A percentile compares a stretch with the other conserved stretches of the same genome.
These are phyloP conservation scores for Pteromalus puparum DNA, from an alignment of 1,140 invertebrate species.

Conservation along the genomic window DNA sequence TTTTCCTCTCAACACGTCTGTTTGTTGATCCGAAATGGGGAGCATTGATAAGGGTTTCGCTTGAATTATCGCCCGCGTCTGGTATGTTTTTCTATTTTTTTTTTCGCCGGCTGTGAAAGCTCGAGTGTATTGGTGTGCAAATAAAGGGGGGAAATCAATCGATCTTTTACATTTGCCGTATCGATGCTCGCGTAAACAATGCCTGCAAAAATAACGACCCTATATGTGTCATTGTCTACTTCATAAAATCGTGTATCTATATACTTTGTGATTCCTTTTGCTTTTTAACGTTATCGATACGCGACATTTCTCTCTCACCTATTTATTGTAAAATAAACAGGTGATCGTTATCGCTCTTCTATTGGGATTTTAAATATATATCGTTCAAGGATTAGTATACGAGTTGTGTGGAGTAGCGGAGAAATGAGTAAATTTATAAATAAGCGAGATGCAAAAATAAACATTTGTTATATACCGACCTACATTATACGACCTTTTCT, in stretches of 20 bases:
- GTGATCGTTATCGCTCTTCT: too few species aligned
- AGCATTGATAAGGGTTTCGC: too few species aligned
- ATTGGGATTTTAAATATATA: too few species aligned
- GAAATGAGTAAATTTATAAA: neutral
- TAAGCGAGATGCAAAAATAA: neutral
- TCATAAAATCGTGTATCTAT: too few species aligned
- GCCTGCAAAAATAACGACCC: too few species aligned
- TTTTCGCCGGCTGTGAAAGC: neutral
- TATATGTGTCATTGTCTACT: too few species aligned
- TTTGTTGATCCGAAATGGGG: neutral
- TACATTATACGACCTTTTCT: neutral
- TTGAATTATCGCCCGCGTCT: neutral
- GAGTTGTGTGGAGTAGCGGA: neutral
- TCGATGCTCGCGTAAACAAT: neutral
- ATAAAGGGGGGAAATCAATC: neutral
- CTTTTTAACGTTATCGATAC: too few species aligned
- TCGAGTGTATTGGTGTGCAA: neutral
- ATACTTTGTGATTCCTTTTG: too few species aligned
- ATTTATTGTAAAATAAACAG: too few species aligned
- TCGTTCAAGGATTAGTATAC: too few species aligned
- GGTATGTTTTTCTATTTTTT: too few species aligned
- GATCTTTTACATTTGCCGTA: neutral
- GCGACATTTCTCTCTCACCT: too few species aligned
- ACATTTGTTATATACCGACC: neutral
- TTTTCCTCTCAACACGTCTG: neutral